phyloP scores from a whole-genome alignment of 1,140 invertebrate genomes.

The Hirudo medicinalis region DNA sequence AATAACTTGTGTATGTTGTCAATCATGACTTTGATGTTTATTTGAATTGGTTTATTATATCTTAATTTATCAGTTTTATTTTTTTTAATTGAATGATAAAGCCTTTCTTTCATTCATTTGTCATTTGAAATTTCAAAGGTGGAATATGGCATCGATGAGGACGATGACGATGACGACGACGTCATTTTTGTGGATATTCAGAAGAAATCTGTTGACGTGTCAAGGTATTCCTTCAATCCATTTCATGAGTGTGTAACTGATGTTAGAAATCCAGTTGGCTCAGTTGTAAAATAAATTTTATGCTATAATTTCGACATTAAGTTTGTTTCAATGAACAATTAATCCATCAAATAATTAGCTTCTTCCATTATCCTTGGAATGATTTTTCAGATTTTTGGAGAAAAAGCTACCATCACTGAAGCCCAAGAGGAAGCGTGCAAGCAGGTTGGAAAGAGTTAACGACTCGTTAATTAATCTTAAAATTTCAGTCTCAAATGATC shows the following conservation, averaged over 20 bases:
- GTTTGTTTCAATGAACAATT: no score
- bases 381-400: constrained; percentile 2
- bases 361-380: neutral
- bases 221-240: neutral
- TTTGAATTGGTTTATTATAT: no score
- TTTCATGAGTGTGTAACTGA: no score
- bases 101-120: no score
- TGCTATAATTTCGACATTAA: no score
- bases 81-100: no score
- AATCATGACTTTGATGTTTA: no score
- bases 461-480: neutral
- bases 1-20: no score
- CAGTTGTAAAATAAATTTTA: no score
- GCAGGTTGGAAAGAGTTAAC: neutral
- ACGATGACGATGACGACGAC: constrained; percentile 7
- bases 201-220: neutral
- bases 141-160: constrained; percentile 4
- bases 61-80: no score
- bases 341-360: no score
- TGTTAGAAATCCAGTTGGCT: no score
- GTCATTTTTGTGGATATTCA: constrained; percentile 8
- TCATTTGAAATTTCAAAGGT: neutral
- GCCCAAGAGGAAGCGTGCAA: neutral
- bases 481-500: neutral
- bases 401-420: constrained; percentile 6